Evolutionary conservation across 2,888 invertebrate genomes (phyloP).

Genomic region (Orchesella flavescens): DNA sequence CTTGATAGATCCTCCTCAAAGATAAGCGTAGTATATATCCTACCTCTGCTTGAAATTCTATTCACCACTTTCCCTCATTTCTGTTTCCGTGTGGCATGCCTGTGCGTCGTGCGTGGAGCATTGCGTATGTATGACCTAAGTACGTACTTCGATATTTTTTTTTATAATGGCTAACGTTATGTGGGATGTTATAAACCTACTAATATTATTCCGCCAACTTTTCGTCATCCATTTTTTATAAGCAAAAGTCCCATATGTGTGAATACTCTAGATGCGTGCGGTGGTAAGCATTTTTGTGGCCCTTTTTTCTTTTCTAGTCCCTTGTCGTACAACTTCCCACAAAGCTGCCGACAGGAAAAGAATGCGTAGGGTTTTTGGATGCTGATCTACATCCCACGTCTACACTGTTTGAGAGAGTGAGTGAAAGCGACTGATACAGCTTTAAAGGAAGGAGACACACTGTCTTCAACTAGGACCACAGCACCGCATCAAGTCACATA

Average conservation of each 20-base stretch:
- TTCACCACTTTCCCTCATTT: conserved; percentile 50
- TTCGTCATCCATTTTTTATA: not conserved
- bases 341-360: conserved; percentile 2
- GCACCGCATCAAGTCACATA: not conserved
- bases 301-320: not conserved
- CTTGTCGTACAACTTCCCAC: conserved; percentile 11
- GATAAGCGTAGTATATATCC: no score
- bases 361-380: not conserved
- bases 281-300: not conserved
- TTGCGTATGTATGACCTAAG: not conserved
- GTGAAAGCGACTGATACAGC: conserved; percentile 9
- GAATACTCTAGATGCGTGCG: not conserved
- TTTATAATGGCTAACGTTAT: no score
- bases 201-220: not conserved
- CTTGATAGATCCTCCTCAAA: not conserved
- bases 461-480: no score
- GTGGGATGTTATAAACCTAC: no score
- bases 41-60: conserved; percentile 44
- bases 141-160: not conserved
- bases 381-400: not conserved
- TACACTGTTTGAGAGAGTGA: not conserved
- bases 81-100: conserved; percentile 32
- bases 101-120: conserved; percentile 26
- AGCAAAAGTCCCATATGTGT: not conserved
- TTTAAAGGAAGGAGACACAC: no score